Evolutionary conservation across 2,113 vertebrate species (phyloP).

Genomic region (Pogonocichla stellata): DNA sequence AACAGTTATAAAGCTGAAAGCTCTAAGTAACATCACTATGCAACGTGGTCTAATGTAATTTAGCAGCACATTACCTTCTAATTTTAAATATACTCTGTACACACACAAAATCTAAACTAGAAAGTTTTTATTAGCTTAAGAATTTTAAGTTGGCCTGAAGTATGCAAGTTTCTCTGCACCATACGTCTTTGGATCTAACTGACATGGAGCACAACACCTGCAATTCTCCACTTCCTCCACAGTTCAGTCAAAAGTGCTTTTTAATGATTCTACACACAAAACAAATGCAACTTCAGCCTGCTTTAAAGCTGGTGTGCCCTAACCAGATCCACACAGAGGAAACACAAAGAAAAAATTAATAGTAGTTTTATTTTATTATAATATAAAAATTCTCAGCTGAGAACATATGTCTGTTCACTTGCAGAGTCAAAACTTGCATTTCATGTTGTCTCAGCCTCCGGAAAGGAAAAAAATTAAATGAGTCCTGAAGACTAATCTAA

Average conservation of each 20-base stretch:
- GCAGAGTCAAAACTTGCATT: neutral
- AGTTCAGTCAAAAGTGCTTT: neutral
- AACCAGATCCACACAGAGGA: neutral
- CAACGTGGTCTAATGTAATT: neutral
- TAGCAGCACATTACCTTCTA: neutral
- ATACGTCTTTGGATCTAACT: neutral
- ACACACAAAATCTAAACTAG: neutral
- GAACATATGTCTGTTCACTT: neutral
- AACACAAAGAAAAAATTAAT: accelerated
- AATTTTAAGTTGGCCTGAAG: neutral
- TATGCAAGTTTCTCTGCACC: neutral
- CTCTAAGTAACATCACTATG: neutral
- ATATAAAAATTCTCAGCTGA: neutral
- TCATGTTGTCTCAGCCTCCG: neutral
- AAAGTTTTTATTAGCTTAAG: neutral
- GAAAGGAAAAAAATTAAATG: neutral
- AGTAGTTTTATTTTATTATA: neutral
- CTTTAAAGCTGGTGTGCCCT: neutral
- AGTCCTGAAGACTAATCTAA: neutral
- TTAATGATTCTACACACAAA: neutral
- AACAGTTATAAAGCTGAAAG: neutral
- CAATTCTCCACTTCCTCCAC: neutral
- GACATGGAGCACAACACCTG: neutral
- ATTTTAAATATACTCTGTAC: neutral
- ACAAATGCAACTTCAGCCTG: neutral